Conservation (phyloP, 2,797 vertebrate species). For the Mormyrops attenuatus region DNA sequence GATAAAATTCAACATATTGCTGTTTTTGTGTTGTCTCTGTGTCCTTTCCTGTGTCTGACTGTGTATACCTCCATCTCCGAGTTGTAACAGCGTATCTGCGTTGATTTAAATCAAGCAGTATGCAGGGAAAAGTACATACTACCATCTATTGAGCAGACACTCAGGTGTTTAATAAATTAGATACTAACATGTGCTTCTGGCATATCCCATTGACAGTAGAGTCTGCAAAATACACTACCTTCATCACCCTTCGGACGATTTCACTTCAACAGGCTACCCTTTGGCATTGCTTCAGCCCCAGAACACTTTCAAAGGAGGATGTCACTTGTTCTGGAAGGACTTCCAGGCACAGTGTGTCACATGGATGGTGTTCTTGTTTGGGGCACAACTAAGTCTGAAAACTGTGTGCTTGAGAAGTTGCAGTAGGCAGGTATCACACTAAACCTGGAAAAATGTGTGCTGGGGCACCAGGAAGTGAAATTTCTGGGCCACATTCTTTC, state of each 20-base stretch:
- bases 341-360: neutral
- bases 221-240: neutral
- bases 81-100: neutral
- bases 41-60: too few relatives aligned
- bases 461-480: neutral
- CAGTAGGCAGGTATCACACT: neutral
- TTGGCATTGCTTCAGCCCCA: neutral
- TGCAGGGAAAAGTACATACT: neutral
- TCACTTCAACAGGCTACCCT: neutral
- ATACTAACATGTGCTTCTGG: neutral
- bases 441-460: neutral
- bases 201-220: neutral
- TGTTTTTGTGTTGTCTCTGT: too few relatives aligned
- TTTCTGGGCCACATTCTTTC: constrained; percentile 3
- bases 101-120: neutral
- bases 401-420: neutral
- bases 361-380: neutral
- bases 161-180: neutral
- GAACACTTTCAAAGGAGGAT: neutral
- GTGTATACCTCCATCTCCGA: too few relatives aligned
- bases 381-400: neutral
- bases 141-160: neutral
- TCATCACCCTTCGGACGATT: neutral
- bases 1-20: too few relatives aligned
- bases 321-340: neutral